Evolutionary conservation across 2,113 vertebrate genomes (phyloP).

Genomic region (Scophthalmus maximus): DNA sequence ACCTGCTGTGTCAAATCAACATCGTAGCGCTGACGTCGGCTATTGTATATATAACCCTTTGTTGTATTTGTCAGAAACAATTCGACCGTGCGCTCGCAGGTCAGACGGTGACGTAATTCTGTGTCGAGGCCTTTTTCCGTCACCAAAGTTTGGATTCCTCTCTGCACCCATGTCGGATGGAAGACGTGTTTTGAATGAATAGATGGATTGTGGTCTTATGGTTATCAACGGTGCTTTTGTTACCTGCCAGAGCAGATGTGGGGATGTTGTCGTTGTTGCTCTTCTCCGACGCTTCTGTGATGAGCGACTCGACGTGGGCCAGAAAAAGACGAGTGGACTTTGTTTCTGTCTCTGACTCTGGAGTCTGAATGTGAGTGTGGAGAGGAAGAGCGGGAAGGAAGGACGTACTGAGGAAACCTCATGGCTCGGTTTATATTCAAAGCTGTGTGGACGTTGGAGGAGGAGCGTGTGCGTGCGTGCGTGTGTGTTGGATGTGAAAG

Average conservation of each 20-base stretch:
- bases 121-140: too few relatives aligned
- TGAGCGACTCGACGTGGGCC: too few relatives aligned
- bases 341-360: too few relatives aligned
- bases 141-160: too few relatives aligned
- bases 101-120: too few relatives aligned
- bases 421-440: conserved; percentile 60
- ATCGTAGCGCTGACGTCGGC: background rate
- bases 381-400: conserved; percentile 41
- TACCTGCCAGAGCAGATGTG: background rate
- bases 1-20: background rate
- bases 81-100: too few relatives aligned
- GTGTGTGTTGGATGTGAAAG: conserved; percentile 22
- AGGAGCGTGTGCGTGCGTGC: conserved; percentile 7
- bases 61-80: too few relatives aligned
- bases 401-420: conserved; percentile 59
- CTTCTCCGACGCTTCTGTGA: background rate
- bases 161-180: too few relatives aligned
- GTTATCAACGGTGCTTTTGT: background rate
- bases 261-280: background rate
- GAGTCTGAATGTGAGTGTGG: background rate
- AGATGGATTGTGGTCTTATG: background rate
- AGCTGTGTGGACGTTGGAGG: conserved; percentile 34
- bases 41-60: too few relatives aligned
- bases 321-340: too few relatives aligned
- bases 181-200: too few relatives aligned